These are phyloP conservation scores for Diacarnus erythraeanus DNA, from an alignment of 37 sponge, comb jelly and placozoan genomes.

Conservation along the genomic window DNA sequence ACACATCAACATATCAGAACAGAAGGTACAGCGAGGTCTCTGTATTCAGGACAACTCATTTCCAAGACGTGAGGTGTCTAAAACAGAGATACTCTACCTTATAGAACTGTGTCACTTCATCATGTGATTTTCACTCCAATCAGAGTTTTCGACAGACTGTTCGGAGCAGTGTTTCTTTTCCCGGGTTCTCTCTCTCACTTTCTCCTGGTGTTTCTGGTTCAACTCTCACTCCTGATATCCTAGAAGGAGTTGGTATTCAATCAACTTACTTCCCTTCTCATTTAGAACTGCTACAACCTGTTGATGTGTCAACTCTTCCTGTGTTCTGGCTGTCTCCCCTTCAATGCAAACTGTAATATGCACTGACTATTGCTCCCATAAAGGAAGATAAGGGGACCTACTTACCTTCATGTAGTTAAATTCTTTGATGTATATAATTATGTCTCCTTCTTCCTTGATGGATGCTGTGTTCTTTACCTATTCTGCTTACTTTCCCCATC, in stretches of 20 bases:
- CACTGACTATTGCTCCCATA: no score
- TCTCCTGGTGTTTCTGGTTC: background rate
- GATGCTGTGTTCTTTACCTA: background rate
- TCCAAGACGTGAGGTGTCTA: background rate
- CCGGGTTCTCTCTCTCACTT: slow-evolving; percentile 25
- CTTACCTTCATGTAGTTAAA: background rate
- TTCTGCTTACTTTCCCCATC: background rate
- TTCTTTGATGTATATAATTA: background rate
- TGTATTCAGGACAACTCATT: background rate
- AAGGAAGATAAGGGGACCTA: no score
- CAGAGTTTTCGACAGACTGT: slow-evolving; percentile 7
- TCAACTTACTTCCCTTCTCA: slow-evolving; percentile 39
- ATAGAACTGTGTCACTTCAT: no score
- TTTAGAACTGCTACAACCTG: slow-evolving; percentile 43
- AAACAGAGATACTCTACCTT: background rate
- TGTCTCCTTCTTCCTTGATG: background rate
- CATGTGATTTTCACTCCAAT: background rate
- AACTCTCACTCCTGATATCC: background rate
- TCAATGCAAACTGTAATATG: slow-evolving; percentile 45
- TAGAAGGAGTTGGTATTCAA: slow-evolving; percentile 24
- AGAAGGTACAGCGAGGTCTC: slow-evolving; percentile 23
- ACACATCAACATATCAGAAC: slow-evolving; percentile 23
- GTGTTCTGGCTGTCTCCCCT: slow-evolving; percentile 50
- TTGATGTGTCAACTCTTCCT: slow-evolving; percentile 34
- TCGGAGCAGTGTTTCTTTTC: background rate